Evolutionary conservation across 2,888 invertebrate species (phyloP).

Genomic region (Eubasilissa splendida): DNA sequence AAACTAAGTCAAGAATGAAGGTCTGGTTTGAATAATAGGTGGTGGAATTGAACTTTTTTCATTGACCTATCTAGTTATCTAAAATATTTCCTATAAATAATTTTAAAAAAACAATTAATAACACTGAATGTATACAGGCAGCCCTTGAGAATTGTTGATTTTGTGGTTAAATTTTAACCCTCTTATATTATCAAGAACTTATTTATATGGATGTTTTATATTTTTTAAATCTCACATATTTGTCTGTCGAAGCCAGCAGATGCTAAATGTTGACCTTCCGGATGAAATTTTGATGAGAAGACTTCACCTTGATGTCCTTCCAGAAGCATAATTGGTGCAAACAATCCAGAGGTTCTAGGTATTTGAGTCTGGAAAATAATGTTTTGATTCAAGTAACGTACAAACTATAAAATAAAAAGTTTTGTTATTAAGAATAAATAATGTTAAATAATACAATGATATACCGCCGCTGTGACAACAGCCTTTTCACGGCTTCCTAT

Average conservation of each 20-base stretch:
- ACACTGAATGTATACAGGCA: too few relatives aligned
- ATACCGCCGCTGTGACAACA: slow-evolving; percentile 80
- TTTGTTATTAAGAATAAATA: background rate
- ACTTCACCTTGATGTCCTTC: slow-evolving; percentile 98
- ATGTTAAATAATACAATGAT: slow-evolving; percentile 61
- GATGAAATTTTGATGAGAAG: slow-evolving; percentile 93
- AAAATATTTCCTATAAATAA: too few relatives aligned
- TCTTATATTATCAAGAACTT: too few relatives aligned
- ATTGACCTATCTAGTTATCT: too few relatives aligned
- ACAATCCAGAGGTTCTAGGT: slow-evolving; percentile 88
- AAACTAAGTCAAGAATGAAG: too few relatives aligned
- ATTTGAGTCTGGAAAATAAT: slow-evolving; percentile 65
- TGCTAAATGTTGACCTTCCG: slow-evolving; percentile 94
- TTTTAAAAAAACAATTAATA: too few relatives aligned
- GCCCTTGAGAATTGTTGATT: too few relatives aligned
- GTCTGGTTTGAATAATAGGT: too few relatives aligned
- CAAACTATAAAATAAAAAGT: background rate
- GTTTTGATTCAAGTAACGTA: background rate
- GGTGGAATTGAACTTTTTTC: too few relatives aligned
- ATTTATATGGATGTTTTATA: too few relatives aligned
- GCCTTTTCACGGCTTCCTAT: slow-evolving; percentile 83
- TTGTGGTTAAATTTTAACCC: too few relatives aligned
- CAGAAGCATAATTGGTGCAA: slow-evolving; percentile 95
- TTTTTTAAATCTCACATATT: slow-evolving; percentile 81
- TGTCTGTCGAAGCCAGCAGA: slow-evolving; percentile 96